A percentile compares a stretch with the other conserved stretches of the same genome.
Conservation (phyloP, 2,888 invertebrate genomes). For the Scaptodrosophila latifasciaeformis region DNA sequence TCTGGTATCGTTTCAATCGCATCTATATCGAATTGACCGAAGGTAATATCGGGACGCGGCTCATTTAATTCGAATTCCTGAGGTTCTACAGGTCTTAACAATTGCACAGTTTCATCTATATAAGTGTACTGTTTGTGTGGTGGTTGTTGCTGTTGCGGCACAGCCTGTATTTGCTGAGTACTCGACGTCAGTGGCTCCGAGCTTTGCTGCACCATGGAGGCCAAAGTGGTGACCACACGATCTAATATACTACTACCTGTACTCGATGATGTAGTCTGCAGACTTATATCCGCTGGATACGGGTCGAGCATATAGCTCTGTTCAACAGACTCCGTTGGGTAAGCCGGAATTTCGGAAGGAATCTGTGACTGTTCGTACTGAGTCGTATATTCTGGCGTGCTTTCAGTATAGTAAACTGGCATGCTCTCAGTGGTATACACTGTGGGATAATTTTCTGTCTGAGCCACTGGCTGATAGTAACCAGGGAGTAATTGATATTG, state of each 20-base stretch:
- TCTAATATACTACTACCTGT: constrained; percentile 51
- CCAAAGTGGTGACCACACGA: constrained; percentile 54
- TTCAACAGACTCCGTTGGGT: constrained; percentile 35
- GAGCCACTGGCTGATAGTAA: constrained; percentile 60
- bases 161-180: constrained; percentile 47
- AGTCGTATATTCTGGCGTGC: constrained; percentile 32
- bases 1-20: constrained; percentile 69
- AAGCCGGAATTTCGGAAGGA: constrained; percentile 33
- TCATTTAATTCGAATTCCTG: constrained; percentile 63
- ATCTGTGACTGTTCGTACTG: constrained; percentile 32
- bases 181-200: constrained; percentile 48
- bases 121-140: constrained; percentile 32
- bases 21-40: constrained; percentile 71
- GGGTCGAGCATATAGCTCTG: constrained; percentile 48
- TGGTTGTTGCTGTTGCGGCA: constrained; percentile 4
- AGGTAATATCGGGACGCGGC: constrained; percentile 69
- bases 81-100: constrained; percentile 53
- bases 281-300: constrained; percentile 32
- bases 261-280: constrained; percentile 28
- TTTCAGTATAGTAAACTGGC: constrained; percentile 59
- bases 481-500: constrained; percentile 69
- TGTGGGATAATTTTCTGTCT: constrained; percentile 52
- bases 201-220: constrained; percentile 57
- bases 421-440: constrained; percentile 51
- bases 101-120: constrained; percentile 51